A percentile compares a stretch with the other conserved stretches of the same genome.
Conservation (phyloP, 2,113 vertebrate genomes). For the Xenopus borealis region DNA sequence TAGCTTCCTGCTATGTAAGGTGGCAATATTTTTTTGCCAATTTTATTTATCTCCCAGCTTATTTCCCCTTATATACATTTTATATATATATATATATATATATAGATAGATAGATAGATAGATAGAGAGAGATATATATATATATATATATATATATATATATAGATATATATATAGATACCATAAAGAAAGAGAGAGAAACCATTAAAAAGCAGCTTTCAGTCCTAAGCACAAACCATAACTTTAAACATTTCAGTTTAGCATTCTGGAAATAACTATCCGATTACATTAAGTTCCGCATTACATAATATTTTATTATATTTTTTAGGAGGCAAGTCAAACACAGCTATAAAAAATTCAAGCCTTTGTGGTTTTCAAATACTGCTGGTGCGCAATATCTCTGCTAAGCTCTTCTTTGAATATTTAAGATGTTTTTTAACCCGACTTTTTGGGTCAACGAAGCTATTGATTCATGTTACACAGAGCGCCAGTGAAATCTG, state of each 20-base stretch:
- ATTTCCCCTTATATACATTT: no score
- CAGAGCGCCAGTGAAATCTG: constrained; percentile 15
- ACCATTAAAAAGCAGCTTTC: neutral
- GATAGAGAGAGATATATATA: no score
- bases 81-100: no score
- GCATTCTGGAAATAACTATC: neutral
- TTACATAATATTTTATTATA: neutral
- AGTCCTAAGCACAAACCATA: neutral
- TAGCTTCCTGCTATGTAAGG: no score
- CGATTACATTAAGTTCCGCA: neutral
- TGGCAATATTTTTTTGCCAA: no score
- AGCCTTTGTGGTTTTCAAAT: constrained; percentile 9
- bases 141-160: no score
- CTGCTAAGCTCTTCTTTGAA: constrained; percentile 29
- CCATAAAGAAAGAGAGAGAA: no score
- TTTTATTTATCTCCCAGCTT: no score
- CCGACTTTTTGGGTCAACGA: constrained; percentile 7
- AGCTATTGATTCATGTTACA: constrained; percentile 27
- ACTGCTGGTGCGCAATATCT: neutral
- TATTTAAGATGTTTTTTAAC: constrained; percentile 17
- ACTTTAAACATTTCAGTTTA: neutral
- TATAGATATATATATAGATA: no score
- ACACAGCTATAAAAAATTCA: constrained; percentile 12
- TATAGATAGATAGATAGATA: no score
- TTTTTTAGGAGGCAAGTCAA: neutral